Evolutionary conservation across 2,888 invertebrate genomes (phyloP).

Genomic region (Cephonodes hylas): DNA sequence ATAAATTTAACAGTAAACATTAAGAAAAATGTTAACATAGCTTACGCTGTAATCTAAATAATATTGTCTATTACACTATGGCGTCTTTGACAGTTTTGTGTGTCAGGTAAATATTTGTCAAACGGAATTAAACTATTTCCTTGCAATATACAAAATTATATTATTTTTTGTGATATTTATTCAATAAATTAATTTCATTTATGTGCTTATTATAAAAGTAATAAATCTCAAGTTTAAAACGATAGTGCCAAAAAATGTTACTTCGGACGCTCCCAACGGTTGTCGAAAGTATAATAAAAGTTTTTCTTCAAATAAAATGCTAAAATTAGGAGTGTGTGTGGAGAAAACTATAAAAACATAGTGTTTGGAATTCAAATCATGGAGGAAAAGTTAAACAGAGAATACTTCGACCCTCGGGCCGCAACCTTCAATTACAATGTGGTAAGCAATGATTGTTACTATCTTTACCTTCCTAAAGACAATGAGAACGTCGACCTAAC

Average conservation of each 20-base stretch:
- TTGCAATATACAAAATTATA: background rate
- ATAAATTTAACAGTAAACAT: too few relatives aligned
- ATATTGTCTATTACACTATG: constrained; percentile 26
- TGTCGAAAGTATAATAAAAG: constrained; percentile 27
- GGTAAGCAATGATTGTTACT: constrained; percentile 56
- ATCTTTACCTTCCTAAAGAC: constrained; percentile 28
- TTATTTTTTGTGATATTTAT: background rate
- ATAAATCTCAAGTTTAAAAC: background rate
- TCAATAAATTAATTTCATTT: background rate
- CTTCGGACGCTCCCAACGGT: constrained; percentile 64
- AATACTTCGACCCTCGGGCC: constrained; percentile 67
- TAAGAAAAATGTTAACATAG: background rate
- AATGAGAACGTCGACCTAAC: constrained; percentile 2
- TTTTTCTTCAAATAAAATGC: constrained; percentile 9
- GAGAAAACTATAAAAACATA: constrained; percentile 39
- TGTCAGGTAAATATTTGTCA: constrained; percentile 57
- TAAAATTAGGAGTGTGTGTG: constrained; percentile 14
- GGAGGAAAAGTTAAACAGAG: constrained; percentile 72
- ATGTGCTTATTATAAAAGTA: background rate
- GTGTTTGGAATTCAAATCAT: constrained; percentile 43
- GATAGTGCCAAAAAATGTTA: constrained; percentile 45
- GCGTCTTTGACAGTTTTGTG: constrained; percentile 48
- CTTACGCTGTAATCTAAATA: background rate
- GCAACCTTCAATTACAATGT: constrained; percentile 76
- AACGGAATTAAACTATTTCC: constrained; percentile 21